Base-by-base conservation (phyloP, 2,888 invertebrate genomes). In the Temnothorax rugatulus region DNA sequence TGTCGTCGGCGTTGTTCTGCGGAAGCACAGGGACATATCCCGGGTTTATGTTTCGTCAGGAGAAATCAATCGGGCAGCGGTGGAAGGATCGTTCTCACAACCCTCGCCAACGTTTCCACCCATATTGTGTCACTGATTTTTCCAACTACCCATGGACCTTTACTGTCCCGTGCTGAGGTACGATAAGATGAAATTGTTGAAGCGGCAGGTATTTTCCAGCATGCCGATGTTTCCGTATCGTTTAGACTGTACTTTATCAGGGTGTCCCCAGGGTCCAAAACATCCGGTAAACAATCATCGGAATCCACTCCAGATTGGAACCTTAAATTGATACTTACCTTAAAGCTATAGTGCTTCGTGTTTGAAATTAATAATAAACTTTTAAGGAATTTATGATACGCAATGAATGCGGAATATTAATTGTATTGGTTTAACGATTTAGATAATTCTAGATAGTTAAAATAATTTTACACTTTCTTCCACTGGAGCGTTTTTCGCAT, bases 1-100 rank as follows among this genome's bases (percentile, higher is more conserved):
- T 59, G 50, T 82, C 75, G 66, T 75, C 66, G 57, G 8, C 29
- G 25, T 74, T 34, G 52, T 82, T 84, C 68, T 54, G 75, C 69
- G 74, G 74, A 59, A 68, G 64, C 83, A 15, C 54, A 66, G 54
- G 44, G 61, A 54, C 2, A 59, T 68, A 59, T 68, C 76, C 41
- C 50, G 63, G 64, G 52, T 66, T 84, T 66, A 68, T 71, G 68
- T 84, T 85, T 84, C 64, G 83, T 82, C 74, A 83, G 71, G 76
- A 84, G 73, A 82, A 90, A 90, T 91, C 90, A 90, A 90, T 91
- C 90, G 89, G 47, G 52, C 34, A 25, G 44, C 5, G 29, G 21
- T 4, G 41, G 18, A 52, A 57, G 29, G 63, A 29, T 64, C 29
- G 71, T 64, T 15, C 66, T 69, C 64, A 71, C 77, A 81, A 64